Evolutionary conservation across 2,797 vertebrate genomes (phyloP), one percentile per base, ranked within the genome.

Genomic region (Amblyraja radiata): DNA sequence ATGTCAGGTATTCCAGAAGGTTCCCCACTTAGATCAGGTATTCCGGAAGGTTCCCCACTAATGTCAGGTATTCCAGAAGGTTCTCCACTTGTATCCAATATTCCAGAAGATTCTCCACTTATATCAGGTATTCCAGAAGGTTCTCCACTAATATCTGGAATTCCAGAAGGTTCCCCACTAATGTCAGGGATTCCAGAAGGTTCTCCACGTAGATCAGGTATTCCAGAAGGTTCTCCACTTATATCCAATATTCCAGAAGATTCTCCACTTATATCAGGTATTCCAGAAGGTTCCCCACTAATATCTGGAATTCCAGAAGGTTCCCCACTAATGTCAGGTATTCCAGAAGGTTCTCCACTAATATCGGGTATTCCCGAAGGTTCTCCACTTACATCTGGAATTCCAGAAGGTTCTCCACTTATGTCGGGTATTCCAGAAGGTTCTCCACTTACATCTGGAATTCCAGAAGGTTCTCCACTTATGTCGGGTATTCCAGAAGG

Each of bases 221-320:
- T 94, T 94, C 93, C 95, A 73, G 96, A 36, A 73, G 96, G 94
- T 77, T 95, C 93, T 79, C 93, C 93, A 1, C 94, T 94, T 0
- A 94, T 39, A 63, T 36, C 77, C 0, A 13, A 5, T 32, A 78
- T 78, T 21, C 90, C 90, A 92, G 90, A 91, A 73, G 90, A 71
- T 78, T 78, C 77, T 2, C n/a, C 95, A 84, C 97, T 97, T 93
- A 95, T 96, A 94, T 96, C 97, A 90, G 94, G 94, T 93, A 77
- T 25, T 58, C 92, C 95, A 0, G 95, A 96, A 81, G 94, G 36
- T 25, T 96, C 96, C 0, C 95, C 93, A 1, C 97, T 97, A 93
- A 94, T 94, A 32, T 95, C 96, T 0, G 1, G 1, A 9, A 93
- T 7, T 39, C 95, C 94, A 79, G 96, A 96, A 88, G 83, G 16